Evolutionary conservation across 2,113 vertebrate species (phyloP), one percentile per base, ranked within the genome.

Genomic region (Oplegnathus fasciatus): DNA sequence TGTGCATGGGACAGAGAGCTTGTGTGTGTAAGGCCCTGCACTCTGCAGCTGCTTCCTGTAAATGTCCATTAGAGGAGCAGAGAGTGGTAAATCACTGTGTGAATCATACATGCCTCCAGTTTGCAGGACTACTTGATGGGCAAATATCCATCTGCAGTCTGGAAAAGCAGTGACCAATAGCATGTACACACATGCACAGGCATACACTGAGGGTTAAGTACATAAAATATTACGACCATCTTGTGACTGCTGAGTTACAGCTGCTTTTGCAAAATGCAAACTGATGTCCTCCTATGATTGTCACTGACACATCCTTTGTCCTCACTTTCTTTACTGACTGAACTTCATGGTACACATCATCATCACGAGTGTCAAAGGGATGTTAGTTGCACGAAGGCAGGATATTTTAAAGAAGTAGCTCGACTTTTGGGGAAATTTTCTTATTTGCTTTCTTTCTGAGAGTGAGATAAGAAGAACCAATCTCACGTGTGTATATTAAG

Each of bases 11-110:
- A 64, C 9, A 34, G 61, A n/a, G 44, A 46, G 64, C 44, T 40
- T 40, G 48, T 58, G 68, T 73, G 62, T 68, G n/a, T 73, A 24
- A 17, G 22, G 9, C 14, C 24, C 20, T 42, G 28, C 65, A 71
- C 58, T 44, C 18, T 22, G 46, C 80, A 74, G 71, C 83, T 80
- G 80, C 48, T 90, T 82, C 70, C 79, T 87, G 72, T 57, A 78
- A 50, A 60, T 57, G 66, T 78, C 66, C 65, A 70, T 83, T 79
- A 86, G 42, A 42, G 61, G 14, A 64, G 52, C 37, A 57, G 55
- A 37, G 48, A 74, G 44, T 10, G 26, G n/a, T 80, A 85, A 87
- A 85, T 90, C 71, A 75, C 66, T 74, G 64, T 52, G 73, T 72
- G 76, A 74, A 80, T 84, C 66, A 84, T 46, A 67, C 20, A 26